Evolutionary conservation across 2,797 vertebrate species (phyloP), one percentile per base, ranked within the genome.

Genomic region (Enteromius afrohamiltoni): DNA sequence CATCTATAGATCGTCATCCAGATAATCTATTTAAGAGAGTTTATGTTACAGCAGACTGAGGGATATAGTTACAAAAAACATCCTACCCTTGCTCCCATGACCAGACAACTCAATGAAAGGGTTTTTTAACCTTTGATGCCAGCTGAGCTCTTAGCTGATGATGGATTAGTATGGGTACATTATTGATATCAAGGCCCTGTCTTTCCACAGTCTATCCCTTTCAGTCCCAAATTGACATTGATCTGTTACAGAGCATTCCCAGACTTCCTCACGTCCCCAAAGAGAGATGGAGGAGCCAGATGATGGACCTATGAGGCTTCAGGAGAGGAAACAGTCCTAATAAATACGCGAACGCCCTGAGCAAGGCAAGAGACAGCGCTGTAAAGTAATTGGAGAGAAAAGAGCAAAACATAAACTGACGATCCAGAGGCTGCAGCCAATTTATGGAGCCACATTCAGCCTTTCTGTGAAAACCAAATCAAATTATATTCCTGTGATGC

Each of bases 161-260:
- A 85, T 70, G 77, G 85, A 89, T 86, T 68, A 84, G 19, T 68
- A 73, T 16, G 58, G 79, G 87, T 86, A 65, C 82, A 87, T 88
- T 86, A 86, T 86, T 88, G 86, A 88, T 89, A 82, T 73, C 77
- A 70, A 85, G 75, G 68, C 60, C 68, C 58, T 34, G 47, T 73
- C 77, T 70, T 53, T 84, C 70, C 76, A 81, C 80, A 77, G 65
- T 70, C n/a, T 53, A 75, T 65, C 40, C 65, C 58, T 73, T 51
- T 40, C 60, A 71, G 73, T 82, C 58, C 51, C 75, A 88, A 85
- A 80, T 71, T 67, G 79, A 80, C 81, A 77, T 75, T 68, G 86
- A 86, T 83, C 83, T 29, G 34, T 82, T 84, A 73, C 82, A 65
- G 69, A 34, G 37, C 76, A 74, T 82, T 85, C 87, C 51, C 60